Evolutionary conservation across 2,113 vertebrate genomes (phyloP).

Genomic region (Periophthalmus modestus): DNA sequence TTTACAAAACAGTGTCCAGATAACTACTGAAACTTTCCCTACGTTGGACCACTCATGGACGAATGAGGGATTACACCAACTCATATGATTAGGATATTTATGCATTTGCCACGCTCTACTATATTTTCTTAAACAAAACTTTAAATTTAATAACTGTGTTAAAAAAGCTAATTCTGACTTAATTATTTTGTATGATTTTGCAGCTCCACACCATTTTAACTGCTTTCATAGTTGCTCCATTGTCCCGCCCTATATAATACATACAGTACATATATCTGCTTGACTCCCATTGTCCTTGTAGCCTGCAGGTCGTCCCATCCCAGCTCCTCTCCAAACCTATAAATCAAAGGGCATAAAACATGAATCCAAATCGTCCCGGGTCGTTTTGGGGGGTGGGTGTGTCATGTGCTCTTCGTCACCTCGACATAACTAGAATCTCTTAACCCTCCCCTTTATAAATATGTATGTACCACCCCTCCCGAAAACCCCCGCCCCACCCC

Average conservation of each 20-base stretch:
- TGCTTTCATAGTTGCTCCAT: neutral
- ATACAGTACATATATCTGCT: neutral
- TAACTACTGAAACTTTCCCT: too few species aligned
- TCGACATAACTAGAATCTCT: slow-evolving; percentile 64
- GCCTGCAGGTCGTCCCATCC: neutral
- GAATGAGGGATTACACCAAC: too few species aligned
- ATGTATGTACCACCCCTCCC: slow-evolving; percentile 51
- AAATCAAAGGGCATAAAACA: slow-evolving; percentile 54
- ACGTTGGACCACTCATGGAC: too few species aligned
- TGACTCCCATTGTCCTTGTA: slow-evolving; percentile 15
- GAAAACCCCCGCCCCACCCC: slow-evolving; percentile 19
- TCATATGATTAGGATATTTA: too few species aligned
- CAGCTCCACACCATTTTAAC: neutral
- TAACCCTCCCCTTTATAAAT: slow-evolving; percentile 71
- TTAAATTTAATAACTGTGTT: too few species aligned
- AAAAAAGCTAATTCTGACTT: too few species aligned
- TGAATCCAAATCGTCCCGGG: neutral
- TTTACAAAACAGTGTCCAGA: too few species aligned
- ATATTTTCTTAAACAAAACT: too few species aligned
- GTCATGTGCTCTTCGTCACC: slow-evolving; percentile 46
- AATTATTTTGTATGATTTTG: neutral
- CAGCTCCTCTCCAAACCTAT: neutral
- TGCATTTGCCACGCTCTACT: too few species aligned
- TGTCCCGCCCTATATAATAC: neutral
- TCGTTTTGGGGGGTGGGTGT: slow-evolving; percentile 31